Percentiles rank a stretch among this genome's conserved stretches.
phyloP scores from a whole-genome alignment of 2,113 vertebrate genomes.

The Plectropomus leopardus region DNA sequence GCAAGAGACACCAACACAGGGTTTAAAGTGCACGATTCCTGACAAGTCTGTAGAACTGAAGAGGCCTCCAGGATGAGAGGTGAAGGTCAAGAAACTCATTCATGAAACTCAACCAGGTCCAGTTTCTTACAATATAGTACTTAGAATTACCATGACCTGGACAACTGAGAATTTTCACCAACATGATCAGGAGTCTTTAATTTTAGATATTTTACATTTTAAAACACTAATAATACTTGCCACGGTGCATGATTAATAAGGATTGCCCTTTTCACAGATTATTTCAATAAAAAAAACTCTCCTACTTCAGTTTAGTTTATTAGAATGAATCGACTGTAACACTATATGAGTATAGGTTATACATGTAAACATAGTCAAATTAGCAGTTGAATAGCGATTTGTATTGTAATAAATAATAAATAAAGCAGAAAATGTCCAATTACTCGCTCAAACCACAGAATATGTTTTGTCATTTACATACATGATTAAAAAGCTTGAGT shows the following conservation, averaged over 20 bases:
- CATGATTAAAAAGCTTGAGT: neutral
- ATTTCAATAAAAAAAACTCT: too few species aligned
- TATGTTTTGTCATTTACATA: neutral
- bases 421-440: neutral
- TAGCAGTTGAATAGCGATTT: neutral
- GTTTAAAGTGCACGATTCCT: too few species aligned
- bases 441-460: neutral
- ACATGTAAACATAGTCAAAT: neutral
- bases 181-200: too few species aligned
- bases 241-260: too few species aligned
- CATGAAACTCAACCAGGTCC: too few species aligned
- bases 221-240: neutral
- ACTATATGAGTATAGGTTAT: neutral
- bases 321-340: neutral
- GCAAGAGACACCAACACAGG: too few species aligned
- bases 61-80: too few species aligned
- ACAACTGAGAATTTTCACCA: too few species aligned
- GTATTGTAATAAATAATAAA: neutral
- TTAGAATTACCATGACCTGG: too few species aligned
- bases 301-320: neutral
- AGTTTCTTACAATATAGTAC: too few species aligned
- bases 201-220: neutral
- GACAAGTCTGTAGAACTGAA: too few species aligned
- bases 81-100: too few species aligned
- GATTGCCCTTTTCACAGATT: neutral